Base-by-base conservation (phyloP, 2,888 invertebrate genomes). In the Drosophila longiperda region DNA sequence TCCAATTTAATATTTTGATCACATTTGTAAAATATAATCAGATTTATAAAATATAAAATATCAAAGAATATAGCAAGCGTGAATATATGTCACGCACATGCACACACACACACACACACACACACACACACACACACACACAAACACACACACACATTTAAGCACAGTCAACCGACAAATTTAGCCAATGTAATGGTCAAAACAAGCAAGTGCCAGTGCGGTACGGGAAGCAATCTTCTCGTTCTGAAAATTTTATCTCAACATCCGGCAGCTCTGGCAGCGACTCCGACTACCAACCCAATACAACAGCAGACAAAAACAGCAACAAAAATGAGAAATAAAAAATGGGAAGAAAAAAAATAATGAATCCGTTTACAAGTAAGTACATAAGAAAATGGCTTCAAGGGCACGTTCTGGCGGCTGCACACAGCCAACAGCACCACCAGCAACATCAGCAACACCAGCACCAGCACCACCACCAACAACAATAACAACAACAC, bases 381-480 rank as follows among this genome's bases (percentile, higher is more conserved):
- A 73, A 75, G 78, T 78, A 80, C 78, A 86, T 78, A 87, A 87
- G 87, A 82, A 86, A 86, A 75, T 81, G 87, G 84, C 83, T 87
- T 87, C 86, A 87, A 87, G 86, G 86, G 81, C 86, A 86, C 75
- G 79, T 75, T 74, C 71, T 59, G 72, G 74, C 67, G 79, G 84
- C 66, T 67, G 71, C 67, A 81, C 64, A 61, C 53, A 50, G 64
- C 55, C 63, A 40, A 8, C 45, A 54, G 53, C 54, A 68, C 60
- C 60, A 42, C 75, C 75, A 66, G 36, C 60, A 26, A 2, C 26
- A 26, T 4, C 26, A 26, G 8, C 49, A 29, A 3, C 29, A 7
- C 9, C 49, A 49, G 3, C 49, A 26, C 6, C 50, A 57, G 52
- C 55, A 65, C 57, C 62, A 45, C 0, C n/a, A 52, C 69, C 73